phyloP scores from a whole-genome alignment of 2,113 vertebrate species.

The Baryphthengus martii region DNA sequence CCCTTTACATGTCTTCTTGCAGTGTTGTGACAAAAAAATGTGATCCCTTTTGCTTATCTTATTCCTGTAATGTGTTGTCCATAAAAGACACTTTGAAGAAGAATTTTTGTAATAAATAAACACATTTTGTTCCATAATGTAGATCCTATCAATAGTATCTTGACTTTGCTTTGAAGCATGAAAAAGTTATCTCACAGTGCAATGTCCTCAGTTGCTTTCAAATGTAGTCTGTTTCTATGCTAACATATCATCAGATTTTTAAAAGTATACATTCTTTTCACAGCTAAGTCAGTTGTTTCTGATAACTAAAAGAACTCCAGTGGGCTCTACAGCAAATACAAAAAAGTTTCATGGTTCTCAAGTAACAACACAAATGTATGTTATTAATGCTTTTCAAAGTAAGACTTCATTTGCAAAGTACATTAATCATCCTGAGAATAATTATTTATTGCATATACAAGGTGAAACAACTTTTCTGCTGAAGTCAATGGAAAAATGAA shows the following conservation, averaged over 20 bases:
- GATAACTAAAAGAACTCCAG: background rate
- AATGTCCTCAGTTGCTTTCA: background rate
- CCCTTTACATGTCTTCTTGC: background rate
- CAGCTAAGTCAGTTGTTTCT: background rate
- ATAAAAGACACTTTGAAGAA: background rate
- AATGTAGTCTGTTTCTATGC: background rate
- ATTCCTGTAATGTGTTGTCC: background rate
- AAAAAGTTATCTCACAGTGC: background rate
- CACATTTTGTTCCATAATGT: background rate
- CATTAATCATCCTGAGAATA: background rate
- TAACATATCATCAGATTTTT: background rate
- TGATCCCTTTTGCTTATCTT: background rate
- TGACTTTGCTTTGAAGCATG: background rate
- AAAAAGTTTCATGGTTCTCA: background rate
- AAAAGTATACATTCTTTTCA: background rate
- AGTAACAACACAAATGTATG: background rate
- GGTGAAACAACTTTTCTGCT: background rate
- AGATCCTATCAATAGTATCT: background rate
- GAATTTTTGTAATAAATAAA: background rate
- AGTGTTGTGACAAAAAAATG: background rate
- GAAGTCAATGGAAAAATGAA: background rate
- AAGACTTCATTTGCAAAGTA: background rate
- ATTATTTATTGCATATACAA: background rate
- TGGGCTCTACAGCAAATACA: background rate
- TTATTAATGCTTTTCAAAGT: background rate